These are phyloP conservation scores for Isaurus tuberculatus DNA, from an alignment of 92 coral and sea anemone species.

Conservation along the genomic window DNA sequence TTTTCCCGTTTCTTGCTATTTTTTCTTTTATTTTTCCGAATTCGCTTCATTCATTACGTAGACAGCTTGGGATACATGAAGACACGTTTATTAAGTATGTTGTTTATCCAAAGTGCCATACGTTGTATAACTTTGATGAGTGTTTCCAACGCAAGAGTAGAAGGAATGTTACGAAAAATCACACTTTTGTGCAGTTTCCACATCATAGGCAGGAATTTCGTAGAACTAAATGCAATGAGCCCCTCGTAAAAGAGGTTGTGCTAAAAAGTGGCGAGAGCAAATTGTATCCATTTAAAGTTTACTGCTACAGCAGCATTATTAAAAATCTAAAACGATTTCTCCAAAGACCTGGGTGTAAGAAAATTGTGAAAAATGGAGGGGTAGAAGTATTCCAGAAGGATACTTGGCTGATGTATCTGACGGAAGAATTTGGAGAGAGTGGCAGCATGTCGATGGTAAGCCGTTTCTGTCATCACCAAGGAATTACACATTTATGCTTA, in stretches of 20 bases:
- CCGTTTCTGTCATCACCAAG: slow-evolving; percentile 1
- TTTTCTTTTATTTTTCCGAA: slow-evolving; percentile 33
- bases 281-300: slow-evolving; percentile 64
- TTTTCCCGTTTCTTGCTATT: slow-evolving; percentile 52
- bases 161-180: slow-evolving; percentile 41
- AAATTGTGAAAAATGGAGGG: too few relatives aligned
- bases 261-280: slow-evolving; percentile 58
- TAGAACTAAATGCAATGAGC: slow-evolving; percentile 59
- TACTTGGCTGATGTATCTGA: too few relatives aligned
- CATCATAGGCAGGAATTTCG: slow-evolving; percentile 64
- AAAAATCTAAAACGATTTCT: slow-evolving; percentile 52
- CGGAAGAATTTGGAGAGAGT: too few relatives aligned
- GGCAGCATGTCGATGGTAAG: too few relatives aligned
- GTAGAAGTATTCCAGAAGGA: too few relatives aligned
- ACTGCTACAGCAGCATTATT: slow-evolving; percentile 72
- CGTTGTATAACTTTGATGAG: slow-evolving; percentile 68
- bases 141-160: slow-evolving; percentile 42
- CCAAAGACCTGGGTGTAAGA: slow-evolving; percentile 52
- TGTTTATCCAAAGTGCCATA: slow-evolving; percentile 70
- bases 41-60: slow-evolving; percentile 25
- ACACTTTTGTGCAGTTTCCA: slow-evolving; percentile 48
- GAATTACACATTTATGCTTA: slow-evolving; percentile 48
- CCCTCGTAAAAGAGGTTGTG: slow-evolving; percentile 62
- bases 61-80: slow-evolving; percentile 61
- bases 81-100: slow-evolving; percentile 71